Conservation (phyloP, 2,888 invertebrate genomes). For the Ophion ventricosus region DNA sequence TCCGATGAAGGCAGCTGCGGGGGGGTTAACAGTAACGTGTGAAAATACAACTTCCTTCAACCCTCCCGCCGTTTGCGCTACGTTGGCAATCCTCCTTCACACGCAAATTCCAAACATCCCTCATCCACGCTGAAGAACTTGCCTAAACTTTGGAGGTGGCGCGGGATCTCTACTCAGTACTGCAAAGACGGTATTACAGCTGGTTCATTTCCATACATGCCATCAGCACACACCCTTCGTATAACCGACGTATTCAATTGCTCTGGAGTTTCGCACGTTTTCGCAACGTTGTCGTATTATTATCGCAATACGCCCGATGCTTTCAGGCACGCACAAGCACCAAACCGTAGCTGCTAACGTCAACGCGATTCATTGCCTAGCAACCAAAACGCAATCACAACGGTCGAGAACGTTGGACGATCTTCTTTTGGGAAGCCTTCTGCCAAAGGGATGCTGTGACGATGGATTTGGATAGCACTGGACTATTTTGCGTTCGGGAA, state of each 20-base stretch:
- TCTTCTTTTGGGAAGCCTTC: not conserved
- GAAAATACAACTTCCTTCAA: slow-evolving; percentile 21
- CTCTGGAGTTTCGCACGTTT: slow-evolving; percentile 51
- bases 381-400: slow-evolving; percentile 49
- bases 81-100: not conserved
- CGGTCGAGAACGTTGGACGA: slow-evolving; percentile 25
- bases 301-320: slow-evolving; percentile 35
- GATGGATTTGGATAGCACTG: not conserved
- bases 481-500: not conserved
- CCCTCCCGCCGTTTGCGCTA: not conserved
- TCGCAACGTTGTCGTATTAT: slow-evolving; percentile 60
- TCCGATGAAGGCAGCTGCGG: slow-evolving; percentile 34
- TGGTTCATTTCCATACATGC: slow-evolving; percentile 65
- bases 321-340: slow-evolving; percentile 34
- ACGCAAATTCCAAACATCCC: slow-evolving; percentile 13
- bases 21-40: slow-evolving; percentile 50
- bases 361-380: slow-evolving; percentile 30
- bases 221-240: slow-evolving; percentile 59
- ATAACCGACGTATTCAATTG: slow-evolving; percentile 53
- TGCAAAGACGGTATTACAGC: not conserved
- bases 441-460: not conserved
- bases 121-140: slow-evolving; percentile 33
- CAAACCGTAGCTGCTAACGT: slow-evolving; percentile 5
- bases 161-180: slow-evolving; percentile 38
- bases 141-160: slow-evolving; percentile 58